Conservation (phyloP, 2,113 vertebrate species). For the Onychostruthus taczanowskii region DNA sequence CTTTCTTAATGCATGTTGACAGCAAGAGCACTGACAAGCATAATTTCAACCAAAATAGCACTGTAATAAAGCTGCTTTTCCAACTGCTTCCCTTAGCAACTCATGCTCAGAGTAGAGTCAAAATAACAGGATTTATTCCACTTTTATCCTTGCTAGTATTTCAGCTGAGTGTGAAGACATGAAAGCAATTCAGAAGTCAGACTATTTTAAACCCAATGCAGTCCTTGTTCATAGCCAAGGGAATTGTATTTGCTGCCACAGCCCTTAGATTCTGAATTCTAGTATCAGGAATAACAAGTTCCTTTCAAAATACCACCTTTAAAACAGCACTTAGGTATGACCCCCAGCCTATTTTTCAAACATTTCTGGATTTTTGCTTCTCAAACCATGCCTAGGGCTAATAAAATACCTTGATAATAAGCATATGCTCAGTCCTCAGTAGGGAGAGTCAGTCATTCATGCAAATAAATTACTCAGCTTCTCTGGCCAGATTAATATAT, state of each 20-base stretch:
- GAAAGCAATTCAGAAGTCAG: slow-evolving; percentile 13
- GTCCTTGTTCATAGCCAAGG: neutral
- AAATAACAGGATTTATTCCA: slow-evolving; percentile 49
- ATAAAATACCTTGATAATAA: neutral
- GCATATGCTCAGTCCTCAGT: neutral
- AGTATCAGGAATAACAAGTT: neutral
- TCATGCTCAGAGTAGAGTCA: neutral
- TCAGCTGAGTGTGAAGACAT: slow-evolving; percentile 19
- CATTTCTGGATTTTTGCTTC: neutral
- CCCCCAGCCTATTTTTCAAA: neutral
- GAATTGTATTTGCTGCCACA: neutral
- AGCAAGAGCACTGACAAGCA: slow-evolving; percentile 11
- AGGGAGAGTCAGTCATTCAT: neutral
- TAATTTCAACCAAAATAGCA: slow-evolving; percentile 32
- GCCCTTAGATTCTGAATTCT: neutral
- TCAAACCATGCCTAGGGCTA: neutral
- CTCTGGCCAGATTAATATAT: neutral
- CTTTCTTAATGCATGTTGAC: slow-evolving; percentile 3
- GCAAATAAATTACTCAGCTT: neutral
- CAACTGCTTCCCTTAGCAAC: slow-evolving; percentile 49
- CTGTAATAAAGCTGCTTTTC: slow-evolving; percentile 26
- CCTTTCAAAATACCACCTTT: neutral
- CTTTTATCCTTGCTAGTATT: slow-evolving; percentile 31
- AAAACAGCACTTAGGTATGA: neutral
- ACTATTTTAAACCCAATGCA: slow-evolving; percentile 18